Conservation (phyloP, 2,113 vertebrate species). For the Prietella phreatophila region DNA sequence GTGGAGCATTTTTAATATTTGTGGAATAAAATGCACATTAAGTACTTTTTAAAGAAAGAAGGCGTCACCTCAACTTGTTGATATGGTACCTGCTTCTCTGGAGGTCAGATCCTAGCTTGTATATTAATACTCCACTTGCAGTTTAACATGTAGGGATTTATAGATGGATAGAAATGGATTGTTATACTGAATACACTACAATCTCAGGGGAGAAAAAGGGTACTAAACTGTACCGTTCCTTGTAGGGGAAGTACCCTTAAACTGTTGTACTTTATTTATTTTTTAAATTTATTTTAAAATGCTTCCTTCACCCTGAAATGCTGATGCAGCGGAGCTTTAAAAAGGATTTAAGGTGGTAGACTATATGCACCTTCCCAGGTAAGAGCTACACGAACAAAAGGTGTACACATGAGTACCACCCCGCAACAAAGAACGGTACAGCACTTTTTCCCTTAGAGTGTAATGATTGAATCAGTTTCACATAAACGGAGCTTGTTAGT, state of each 20-base stretch:
- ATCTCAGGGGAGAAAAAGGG: not conserved
- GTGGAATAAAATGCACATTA: not conserved
- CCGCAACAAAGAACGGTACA: not conserved
- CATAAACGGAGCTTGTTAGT: slow-evolving; percentile 1
- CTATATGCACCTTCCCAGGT: not conserved
- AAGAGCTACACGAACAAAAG: not conserved
- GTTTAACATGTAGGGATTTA: not conserved
- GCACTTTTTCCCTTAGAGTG: not conserved
- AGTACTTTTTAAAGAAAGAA: not conserved
- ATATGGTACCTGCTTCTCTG: not conserved
- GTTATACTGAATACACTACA: not conserved
- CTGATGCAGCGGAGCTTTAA: not conserved
- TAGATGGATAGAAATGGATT: not conserved
- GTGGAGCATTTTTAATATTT: not conserved
- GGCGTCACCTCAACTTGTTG: not conserved
- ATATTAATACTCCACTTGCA: not conserved
- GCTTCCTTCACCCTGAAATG: not conserved
- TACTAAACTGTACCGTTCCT: not conserved
- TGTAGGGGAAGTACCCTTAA: not conserved
- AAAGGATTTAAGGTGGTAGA: not conserved
- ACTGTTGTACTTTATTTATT: no score
- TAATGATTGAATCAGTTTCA: not conserved
- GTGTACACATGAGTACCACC: not conserved
- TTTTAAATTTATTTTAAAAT: no score
- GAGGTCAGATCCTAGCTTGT: not conserved